Percentiles rank a stretch among this genome's conserved stretches.
Evolutionary conservation across 1,140 invertebrate genomes (phyloP).

Genomic region (Phymorhynchus buccinoides): DNA sequence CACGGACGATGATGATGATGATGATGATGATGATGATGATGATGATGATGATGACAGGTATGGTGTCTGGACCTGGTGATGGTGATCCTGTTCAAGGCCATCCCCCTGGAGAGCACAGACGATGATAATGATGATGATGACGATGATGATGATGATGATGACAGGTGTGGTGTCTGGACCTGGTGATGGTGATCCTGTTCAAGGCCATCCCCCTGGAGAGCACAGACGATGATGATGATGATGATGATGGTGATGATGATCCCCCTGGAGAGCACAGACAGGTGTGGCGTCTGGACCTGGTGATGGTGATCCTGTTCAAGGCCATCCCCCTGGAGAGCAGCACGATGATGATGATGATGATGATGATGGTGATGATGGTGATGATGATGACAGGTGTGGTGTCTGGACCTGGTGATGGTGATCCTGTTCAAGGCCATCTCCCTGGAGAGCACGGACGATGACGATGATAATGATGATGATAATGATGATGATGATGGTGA

Average conservation of each 20-base stretch:
- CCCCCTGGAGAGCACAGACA: no score
- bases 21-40: no score
- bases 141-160: no score
- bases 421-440: constrained; percentile 97
- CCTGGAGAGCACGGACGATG: constrained; percentile 98
- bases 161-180: no score
- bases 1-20: constrained; percentile 99
- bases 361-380: no score
- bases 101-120: constrained; percentile 97
- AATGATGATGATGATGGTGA: no score
- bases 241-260: no score
- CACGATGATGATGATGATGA: no score
- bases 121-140: constrained; percentile 82
- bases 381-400: no score
- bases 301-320: constrained; percentile 99
- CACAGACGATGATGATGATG: no score
- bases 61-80: constrained; percentile 99
- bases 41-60: no score
- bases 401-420: constrained; percentile 99
- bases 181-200: constrained; percentile 9
- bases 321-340: constrained; percentile 81
- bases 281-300: constrained; percentile 98
- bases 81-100: constrained; percentile 98
- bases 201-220: background rate
- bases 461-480: no score